Evolutionary conservation across 2,797 vertebrate genomes (phyloP), one percentile per base, ranked within the genome.

Genomic region (Girardinus metallicus): DNA sequence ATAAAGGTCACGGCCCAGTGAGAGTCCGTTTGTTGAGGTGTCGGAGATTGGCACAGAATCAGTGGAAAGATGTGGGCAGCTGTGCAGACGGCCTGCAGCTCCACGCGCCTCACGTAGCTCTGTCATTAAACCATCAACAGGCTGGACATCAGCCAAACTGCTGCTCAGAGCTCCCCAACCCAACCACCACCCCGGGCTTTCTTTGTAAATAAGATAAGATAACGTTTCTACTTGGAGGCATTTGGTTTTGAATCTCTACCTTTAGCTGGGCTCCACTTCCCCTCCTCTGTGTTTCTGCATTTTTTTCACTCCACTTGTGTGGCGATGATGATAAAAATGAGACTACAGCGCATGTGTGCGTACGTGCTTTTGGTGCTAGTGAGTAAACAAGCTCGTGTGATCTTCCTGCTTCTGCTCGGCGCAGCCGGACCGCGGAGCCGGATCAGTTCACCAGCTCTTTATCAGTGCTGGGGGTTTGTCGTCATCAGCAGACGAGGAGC

Each of bases 91-190:
- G 4, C 36, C 21, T 39, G 64, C 55, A 62, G 78, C 70, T 77
- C 80, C 82, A 89, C 80, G 73, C 31, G 34, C 85, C 79, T 12
- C 89, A 90, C 84, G 84, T 89, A 87, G 82, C 84, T 79, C 83
- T 34, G 87, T 71, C 79, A 86, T 90, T 86, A 87, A 86, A 74
- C 47, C n/a, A 3, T 81, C 85, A 84, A 75, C 76, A 31, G 73
- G 18, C 73, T 84, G 87, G 83, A 82, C 49, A 44, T 8, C 74
- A 68, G 82, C 87, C 87, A 85, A 41, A 66, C 34, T 66, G 18
- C 34, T 66, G 31, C 62, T 66, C 77, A 73, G 18, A 18, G 18
- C 53, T 51, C 18, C 13, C 26, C 0, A 5, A 29, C 10, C 36
- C 12, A 36, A 15, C 21, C 23, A 44, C 47, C 21, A 5, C 18